These are phyloP conservation scores for Aldabrachelys gigantea DNA, from an alignment of 2,113 vertebrate genomes.

Conservation along the genomic window DNA sequence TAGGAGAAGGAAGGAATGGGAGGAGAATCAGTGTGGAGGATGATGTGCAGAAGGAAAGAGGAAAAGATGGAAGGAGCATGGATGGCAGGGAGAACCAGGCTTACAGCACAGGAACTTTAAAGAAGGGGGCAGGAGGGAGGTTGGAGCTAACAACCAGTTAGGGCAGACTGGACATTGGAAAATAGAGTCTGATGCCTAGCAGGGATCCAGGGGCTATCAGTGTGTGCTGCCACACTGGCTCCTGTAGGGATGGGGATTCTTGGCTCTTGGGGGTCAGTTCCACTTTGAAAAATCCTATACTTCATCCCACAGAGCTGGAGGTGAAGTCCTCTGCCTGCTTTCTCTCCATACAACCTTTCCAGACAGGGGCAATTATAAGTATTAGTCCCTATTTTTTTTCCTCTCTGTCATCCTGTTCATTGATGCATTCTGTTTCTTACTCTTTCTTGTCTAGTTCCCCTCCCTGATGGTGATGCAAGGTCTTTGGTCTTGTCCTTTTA, in stretches of 20 bases:
- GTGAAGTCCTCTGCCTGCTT: background rate
- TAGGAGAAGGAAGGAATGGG: background rate
- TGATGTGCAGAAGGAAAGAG: background rate
- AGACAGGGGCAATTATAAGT: too few species aligned
- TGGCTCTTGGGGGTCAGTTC: background rate
- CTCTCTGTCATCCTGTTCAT: background rate
- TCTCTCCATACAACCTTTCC: background rate
- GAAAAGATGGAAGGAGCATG: background rate
- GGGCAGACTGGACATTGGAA: too few species aligned
- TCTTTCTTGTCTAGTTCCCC: background rate
- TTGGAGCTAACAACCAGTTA: background rate
- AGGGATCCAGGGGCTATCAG: background rate
- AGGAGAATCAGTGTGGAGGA: background rate
- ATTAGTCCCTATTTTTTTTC: background rate
- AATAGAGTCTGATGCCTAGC: background rate
- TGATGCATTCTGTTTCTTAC: background rate
- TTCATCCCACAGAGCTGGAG: background rate
- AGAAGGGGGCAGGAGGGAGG: background rate
- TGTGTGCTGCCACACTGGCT: background rate
- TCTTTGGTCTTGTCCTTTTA: background rate
- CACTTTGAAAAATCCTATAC: background rate
- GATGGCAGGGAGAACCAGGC: background rate
- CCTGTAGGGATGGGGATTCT: background rate
- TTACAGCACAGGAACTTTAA: background rate
- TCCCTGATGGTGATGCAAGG: background rate